Base-by-base conservation (phyloP, 2,888 invertebrate genomes). In the Agrilus mali region DNA sequence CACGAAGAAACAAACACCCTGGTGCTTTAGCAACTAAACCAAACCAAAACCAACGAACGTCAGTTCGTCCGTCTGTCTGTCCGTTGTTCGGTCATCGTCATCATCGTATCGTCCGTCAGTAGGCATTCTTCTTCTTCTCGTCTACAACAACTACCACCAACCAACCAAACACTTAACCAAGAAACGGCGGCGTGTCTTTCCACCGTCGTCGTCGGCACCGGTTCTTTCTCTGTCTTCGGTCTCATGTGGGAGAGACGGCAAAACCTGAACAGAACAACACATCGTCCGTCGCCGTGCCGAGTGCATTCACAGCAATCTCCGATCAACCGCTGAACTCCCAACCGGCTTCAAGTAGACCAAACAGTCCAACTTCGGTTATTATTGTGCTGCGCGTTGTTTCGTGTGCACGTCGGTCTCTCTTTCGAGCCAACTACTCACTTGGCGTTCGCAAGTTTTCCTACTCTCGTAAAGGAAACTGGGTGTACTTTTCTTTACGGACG, bases 291-390 rank as follows among this genome's bases (percentile, higher is more conserved):
- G 60, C 57, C 58, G 57, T 58, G 56, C 44, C 51, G 60, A 61
- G 60, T 61, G 58, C 61, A 61, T 62, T 63, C 62, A 60, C 61
- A 59, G 60, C 60, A 59, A 59, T 58, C 58, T 56, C 53, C 52
- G 59, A 58, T 57, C 58, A 52, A 49, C 51, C 49, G 51, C 50
- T 48, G 48, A 47, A 47, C 47, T 39, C 36, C 46, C 43, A 42
- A 47, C 48, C 44, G 46, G 40, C 48, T 42, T 46, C 48, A 40
- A 46, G 43, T 22, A 38, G 39, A 47, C 44, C 46, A 43, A 46
- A 44, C 48, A 47, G 41, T 38, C 47, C 46, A 46, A 46, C 48
- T 47, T 43, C 48, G 33, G 53, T 53, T 57, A 57, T 55, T 57
- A 51, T 50, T 46, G 53, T 48, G 47, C 52, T 41, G 53, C 48